A percentile compares a stretch with the other conserved stretches of the same genome.
Evolutionary conservation across 2,888 invertebrate genomes (phyloP).

Genomic region (Leptinotarsa haldemani): DNA sequence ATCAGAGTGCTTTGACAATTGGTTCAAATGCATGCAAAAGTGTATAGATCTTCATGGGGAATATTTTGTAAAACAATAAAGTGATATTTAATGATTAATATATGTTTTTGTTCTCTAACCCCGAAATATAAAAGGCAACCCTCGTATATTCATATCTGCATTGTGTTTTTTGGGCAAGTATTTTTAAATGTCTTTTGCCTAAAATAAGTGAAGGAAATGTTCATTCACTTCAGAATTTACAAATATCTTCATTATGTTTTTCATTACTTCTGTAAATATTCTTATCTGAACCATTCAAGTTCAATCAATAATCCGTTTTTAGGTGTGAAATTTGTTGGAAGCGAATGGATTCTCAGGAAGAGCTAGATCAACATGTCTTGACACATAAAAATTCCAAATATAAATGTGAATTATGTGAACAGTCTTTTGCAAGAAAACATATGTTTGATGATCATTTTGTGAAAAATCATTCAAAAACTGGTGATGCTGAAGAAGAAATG

Average conservation of each 20-base stretch:
- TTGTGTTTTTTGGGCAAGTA: too few relatives aligned
- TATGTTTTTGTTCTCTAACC: too few relatives aligned
- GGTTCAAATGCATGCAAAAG: too few relatives aligned
- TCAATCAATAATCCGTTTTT: not conserved
- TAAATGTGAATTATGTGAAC: slow-evolving; percentile 18
- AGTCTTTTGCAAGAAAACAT: slow-evolving; percentile 9
- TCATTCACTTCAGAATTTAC: too few relatives aligned
- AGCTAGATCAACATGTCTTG: slow-evolving; percentile 11
- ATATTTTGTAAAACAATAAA: too few relatives aligned
- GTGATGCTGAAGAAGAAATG: slow-evolving; percentile 4
- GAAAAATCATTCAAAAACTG: slow-evolving; percentile 4
- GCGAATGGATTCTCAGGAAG: not conserved
- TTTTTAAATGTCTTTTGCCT: too few relatives aligned
- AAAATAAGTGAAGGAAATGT: too few relatives aligned
- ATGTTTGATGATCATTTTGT: slow-evolving; percentile 11
- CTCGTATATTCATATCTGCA: too few relatives aligned
- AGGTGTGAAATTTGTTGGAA: slow-evolving; percentile 20
- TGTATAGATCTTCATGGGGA: too few relatives aligned
- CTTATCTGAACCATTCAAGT: not conserved
- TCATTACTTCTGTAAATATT: not conserved
- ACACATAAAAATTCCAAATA: slow-evolving; percentile 6
- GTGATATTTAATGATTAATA: too few relatives aligned
- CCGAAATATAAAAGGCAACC: too few relatives aligned
- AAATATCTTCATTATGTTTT: not conserved
- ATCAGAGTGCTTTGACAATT: too few relatives aligned